Evolutionary conservation across 2,113 vertebrate species (phyloP), one percentile per base, ranked within the genome.

Genomic region (Spea multiplicata): DNA sequence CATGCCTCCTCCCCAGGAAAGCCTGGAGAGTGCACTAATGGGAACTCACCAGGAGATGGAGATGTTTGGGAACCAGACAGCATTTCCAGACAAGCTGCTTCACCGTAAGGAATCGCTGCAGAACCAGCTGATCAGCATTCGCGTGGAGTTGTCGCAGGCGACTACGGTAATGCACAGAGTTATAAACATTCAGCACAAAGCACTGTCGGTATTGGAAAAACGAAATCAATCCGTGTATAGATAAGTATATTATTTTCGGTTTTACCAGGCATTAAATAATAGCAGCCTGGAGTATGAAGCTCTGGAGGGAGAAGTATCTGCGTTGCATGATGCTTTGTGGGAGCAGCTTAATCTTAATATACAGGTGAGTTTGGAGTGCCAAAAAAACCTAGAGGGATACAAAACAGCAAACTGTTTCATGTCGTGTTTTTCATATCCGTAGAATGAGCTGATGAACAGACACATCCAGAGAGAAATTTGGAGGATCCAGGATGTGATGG

Each of bases 381-480:
- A 59, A 5, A 12, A 13, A 13, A 5, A 7, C 2, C 9, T 12
- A 59, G 10, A 12, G 8, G 10, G 55, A 12, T 9, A 59, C 4
- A 59, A 9, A 59, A 12, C 12, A 13, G 10, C 1, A 59, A 9
- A 1, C 55, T 3, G 55, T 12, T 59, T 59, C 9, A 59, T 3
- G 3, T 59, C 14, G 6, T 64, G 44, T 78, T 2, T 0, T 30
- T 30, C 75, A 14, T 55, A 6, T 44, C 69, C 69, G 14, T 87
- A 99, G 97, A 97, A 93, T 0, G 96, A 97, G 81, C 74, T 94
- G 82, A 91, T 97, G 6, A 95, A 90, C 79, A 81, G 92, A 84
- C 96, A 98, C 86, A 94, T 97, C 84, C 96, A 99, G 87, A 98
- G 96, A 87, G 96, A 98, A 87, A 96, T 98, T 86, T 98, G 97